A percentile compares a stretch with the other conserved stretches of the same genome.
Evolutionary conservation across 2,888 invertebrate species (phyloP).

Genomic region (Drosophila falleni): DNA sequence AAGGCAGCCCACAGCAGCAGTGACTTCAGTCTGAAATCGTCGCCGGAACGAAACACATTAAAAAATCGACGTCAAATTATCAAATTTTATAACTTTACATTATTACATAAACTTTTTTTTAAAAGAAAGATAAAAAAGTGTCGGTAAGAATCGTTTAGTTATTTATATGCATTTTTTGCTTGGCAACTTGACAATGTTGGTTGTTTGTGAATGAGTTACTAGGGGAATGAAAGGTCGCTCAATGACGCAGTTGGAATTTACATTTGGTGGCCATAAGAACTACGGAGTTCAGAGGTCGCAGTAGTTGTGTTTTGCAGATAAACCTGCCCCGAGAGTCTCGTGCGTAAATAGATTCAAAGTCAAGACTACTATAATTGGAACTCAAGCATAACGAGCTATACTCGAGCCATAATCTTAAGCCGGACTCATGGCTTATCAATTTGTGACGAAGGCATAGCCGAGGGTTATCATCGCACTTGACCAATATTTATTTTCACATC

Average conservation of each 20-base stretch:
- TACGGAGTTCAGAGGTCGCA: slow-evolving; percentile 25
- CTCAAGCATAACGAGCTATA: background rate
- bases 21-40: slow-evolving; percentile 46
- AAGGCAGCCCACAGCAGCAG: slow-evolving; percentile 17
- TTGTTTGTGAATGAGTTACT: slow-evolving; percentile 38
- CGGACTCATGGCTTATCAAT: slow-evolving; percentile 45
- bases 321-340: slow-evolving; percentile 37
- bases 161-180: slow-evolving; percentile 39
- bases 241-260: slow-evolving; percentile 44
- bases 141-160: slow-evolving; percentile 20
- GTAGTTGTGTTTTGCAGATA: slow-evolving; percentile 15
- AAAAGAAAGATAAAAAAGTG: background rate
- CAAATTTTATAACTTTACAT: slow-evolving; percentile 13
- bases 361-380: slow-evolving; percentile 37
- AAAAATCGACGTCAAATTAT: slow-evolving; percentile 10
- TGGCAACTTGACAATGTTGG: slow-evolving; percentile 63
- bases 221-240: slow-evolving; percentile 17
- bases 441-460: slow-evolving; percentile 46
- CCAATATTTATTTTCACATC: slow-evolving; percentile 51
- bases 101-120: background rate
- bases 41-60: slow-evolving; percentile 44
- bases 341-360: slow-evolving; percentile 66
- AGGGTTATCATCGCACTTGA: slow-evolving; percentile 68
- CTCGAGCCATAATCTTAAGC: slow-evolving; percentile 30
- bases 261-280: slow-evolving; percentile 10